Evolutionary conservation across 2,797 vertebrate genomes (phyloP).

Genomic region (Sebastes cheni): DNA sequence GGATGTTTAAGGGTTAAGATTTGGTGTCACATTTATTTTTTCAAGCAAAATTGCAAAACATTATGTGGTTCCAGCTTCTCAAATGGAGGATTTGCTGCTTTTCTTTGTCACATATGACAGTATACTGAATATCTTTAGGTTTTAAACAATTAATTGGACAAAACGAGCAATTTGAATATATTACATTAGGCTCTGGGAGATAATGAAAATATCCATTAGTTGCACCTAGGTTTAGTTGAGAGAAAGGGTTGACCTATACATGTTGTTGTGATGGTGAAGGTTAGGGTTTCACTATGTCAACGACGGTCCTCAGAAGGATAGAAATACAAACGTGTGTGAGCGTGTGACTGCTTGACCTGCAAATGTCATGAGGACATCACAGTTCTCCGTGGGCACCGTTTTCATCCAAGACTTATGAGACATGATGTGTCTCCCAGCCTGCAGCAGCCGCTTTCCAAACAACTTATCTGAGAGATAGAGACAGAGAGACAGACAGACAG

Average conservation of each 20-base stretch:
- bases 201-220: not conserved
- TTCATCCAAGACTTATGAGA: slow-evolving; percentile 99
- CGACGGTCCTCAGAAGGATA: not conserved
- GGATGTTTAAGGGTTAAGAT: not conserved
- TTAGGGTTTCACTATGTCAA: not conserved
- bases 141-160: too few species aligned
- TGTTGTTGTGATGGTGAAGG: not conserved
- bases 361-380: slow-evolving; percentile 97
- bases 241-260: not conserved
- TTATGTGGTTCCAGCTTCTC: not conserved
- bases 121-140: not conserved
- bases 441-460: slow-evolving; percentile 95
- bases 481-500: not conserved
- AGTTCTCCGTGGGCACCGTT: slow-evolving; percentile 98
- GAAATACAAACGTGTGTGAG: not conserved
- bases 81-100: not conserved
- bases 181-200: not conserved
- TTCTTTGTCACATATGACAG: not conserved
- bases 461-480: slow-evolving; percentile 87
- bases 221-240: not conserved
- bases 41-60: too few species aligned
- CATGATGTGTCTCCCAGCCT: slow-evolving; percentile 97
- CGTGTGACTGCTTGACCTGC: slow-evolving; percentile 81
- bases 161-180: not conserved
- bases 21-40: not conserved